These are phyloP conservation scores for Acestrorhynchus altus DNA, from an alignment of 2,797 vertebrate species.

Conservation along the genomic window DNA sequence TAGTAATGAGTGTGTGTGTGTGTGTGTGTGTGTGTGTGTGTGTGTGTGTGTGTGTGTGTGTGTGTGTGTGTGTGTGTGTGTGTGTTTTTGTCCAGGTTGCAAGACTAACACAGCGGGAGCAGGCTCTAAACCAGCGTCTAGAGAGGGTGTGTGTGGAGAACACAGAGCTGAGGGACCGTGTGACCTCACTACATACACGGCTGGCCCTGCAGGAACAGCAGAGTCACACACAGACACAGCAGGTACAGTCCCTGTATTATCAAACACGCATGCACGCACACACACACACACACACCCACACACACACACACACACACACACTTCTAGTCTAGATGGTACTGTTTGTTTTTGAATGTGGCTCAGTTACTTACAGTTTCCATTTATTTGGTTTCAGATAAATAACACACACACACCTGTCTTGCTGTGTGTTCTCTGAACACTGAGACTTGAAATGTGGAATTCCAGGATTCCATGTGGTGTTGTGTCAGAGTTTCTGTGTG, in stretches of 20 bases:
- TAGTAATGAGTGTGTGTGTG: no score
- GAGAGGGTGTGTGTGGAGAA: conserved; percentile 73
- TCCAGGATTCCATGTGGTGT: conserved; percentile 48
- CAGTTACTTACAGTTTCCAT: neutral
- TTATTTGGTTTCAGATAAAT: neutral
- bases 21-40: neutral
- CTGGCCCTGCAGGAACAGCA: conserved; percentile 73
- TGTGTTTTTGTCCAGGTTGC: conserved; percentile 68
- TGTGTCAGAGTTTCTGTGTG: conserved; percentile 23
- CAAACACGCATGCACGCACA: neutral
- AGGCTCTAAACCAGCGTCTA: conserved; percentile 72
- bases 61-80: conserved; percentile 6
- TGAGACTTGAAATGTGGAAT: conserved; percentile 64
- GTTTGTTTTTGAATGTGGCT: conserved; percentile 15
- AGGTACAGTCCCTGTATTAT: conserved; percentile 65
- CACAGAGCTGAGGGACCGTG: conserved; percentile 68
- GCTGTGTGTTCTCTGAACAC: neutral
- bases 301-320: neutral
- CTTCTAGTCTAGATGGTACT: neutral
- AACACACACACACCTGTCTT: neutral
- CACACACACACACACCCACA: neutral
- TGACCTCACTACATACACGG: conserved; percentile 70
- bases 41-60: neutral
- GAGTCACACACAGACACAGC: conserved; percentile 71
- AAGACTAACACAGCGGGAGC: conserved; percentile 75